A percentile compares a stretch with the other conserved stretches of the same genome.
These are phyloP conservation scores for Prosopocoilus inquinatus DNA, from an alignment of 2,888 invertebrate genomes.

Conservation along the genomic window DNA sequence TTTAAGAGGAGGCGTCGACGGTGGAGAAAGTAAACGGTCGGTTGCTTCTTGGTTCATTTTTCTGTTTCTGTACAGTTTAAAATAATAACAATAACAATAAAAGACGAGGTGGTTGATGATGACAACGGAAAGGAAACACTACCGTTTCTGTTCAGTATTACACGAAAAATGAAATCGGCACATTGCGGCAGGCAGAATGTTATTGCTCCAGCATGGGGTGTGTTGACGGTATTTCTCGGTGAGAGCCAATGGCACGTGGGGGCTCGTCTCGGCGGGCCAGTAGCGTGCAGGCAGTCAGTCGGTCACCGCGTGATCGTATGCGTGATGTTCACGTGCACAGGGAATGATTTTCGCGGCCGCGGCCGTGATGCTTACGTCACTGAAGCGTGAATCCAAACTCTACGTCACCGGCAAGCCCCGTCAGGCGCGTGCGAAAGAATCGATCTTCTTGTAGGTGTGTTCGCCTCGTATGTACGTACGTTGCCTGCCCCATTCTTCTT, in stretches of 20 bases:
- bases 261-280: conserved; percentile 66
- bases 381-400: conserved; percentile 45
- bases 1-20: conserved; percentile 69
- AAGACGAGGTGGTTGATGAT: neutral
- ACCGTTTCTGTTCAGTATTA: neutral
- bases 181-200: conserved; percentile 37
- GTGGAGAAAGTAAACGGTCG: conserved; percentile 60
- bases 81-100: neutral
- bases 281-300: conserved; percentile 64
- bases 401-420: conserved; percentile 45
- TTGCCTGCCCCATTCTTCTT: conserved; percentile 3
- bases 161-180: conserved; percentile 35
- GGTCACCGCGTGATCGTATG: conserved; percentile 71
- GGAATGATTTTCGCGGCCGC: conserved; percentile 64
- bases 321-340: conserved; percentile 83
- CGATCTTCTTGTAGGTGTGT: conserved; percentile 33
- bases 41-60: conserved; percentile 29
- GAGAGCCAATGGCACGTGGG: conserved; percentile 26
- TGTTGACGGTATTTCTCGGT: conserved; percentile 51
- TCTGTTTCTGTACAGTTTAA: conserved; percentile 7
- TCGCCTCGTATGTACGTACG: conserved; percentile 9
- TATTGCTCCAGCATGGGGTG: conserved; percentile 51
- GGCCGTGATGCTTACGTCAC: conserved; percentile 66
- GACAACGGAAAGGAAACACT: conserved; percentile 6
- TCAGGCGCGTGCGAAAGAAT: conserved; percentile 15